Evolutionary conservation across 1,140 invertebrate species (phyloP).

Genomic region (Bombus soroeensis): DNA sequence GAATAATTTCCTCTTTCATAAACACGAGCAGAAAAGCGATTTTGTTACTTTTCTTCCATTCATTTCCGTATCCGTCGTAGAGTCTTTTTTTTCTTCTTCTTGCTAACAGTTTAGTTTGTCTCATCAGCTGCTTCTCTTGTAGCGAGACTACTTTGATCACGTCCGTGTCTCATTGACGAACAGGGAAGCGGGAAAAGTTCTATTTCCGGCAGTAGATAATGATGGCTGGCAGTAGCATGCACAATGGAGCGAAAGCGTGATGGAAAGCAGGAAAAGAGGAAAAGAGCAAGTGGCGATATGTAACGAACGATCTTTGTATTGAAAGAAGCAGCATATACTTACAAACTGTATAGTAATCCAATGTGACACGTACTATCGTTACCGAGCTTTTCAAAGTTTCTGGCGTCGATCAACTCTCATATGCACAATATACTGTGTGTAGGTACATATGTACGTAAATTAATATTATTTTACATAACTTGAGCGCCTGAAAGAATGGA

Average conservation of each 20-base stretch:
- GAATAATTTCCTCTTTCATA: background rate
- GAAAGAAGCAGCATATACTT: background rate
- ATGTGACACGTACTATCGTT: no score
- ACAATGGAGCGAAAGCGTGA: background rate
- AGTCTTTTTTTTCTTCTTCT: background rate
- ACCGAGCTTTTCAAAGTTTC: no score
- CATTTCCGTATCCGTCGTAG: background rate
- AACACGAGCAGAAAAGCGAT: background rate
- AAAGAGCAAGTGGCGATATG: background rate
- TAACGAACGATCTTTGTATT: background rate
- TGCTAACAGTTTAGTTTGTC: background rate
- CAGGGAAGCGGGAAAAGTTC: background rate
- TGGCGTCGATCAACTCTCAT: no score
- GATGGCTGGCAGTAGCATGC: background rate
- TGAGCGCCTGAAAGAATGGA: no score
- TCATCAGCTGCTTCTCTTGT: background rate
- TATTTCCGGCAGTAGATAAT: background rate
- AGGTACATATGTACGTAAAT: no score
- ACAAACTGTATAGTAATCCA: no score
- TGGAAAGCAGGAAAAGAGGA: background rate
- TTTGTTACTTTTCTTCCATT: background rate
- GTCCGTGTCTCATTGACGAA: background rate
- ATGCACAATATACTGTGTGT: no score
- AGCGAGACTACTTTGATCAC: background rate
- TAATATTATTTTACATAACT: no score